Evolutionary conservation across 2,113 vertebrate species (phyloP).

Genomic region (Strix uralensis): DNA sequence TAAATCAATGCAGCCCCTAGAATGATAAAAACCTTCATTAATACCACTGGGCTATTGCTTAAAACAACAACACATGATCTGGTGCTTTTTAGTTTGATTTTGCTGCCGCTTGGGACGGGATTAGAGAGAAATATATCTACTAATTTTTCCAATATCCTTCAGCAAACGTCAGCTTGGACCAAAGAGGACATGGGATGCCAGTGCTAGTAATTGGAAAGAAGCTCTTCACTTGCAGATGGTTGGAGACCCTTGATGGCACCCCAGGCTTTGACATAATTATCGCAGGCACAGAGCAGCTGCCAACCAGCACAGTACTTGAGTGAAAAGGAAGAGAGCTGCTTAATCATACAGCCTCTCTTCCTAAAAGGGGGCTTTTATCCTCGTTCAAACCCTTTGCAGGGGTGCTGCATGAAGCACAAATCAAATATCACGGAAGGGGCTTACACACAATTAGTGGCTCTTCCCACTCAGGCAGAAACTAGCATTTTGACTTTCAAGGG

Average conservation of each 20-base stretch:
- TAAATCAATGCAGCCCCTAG: not conserved
- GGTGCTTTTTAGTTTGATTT: conserved; percentile 6
- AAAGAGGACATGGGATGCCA: conserved; percentile 10
- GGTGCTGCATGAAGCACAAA: not conserved
- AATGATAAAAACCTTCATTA: not conserved
- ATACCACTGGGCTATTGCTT: conserved; percentile 44
- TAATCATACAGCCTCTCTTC: not conserved
- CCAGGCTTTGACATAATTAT: conserved; percentile 5
- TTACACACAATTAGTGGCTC: not conserved
- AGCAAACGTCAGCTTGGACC: conserved; percentile 26
- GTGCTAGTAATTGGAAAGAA: not conserved
- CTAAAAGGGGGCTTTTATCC: not conserved
- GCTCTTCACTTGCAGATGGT: conserved; percentile 32
- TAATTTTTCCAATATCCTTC: conserved; percentile 59
- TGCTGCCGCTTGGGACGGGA: conserved; percentile 24
- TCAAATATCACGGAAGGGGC: not conserved
- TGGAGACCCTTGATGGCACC: conserved; percentile 27
- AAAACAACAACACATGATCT: conserved; percentile 23
- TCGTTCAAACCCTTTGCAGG: not conserved
- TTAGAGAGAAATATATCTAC: conserved; percentile 31
- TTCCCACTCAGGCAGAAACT: not conserved
- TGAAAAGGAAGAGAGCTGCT: not conserved
- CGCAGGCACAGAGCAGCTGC: not conserved
- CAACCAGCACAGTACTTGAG: not conserved
- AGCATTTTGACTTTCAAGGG: not conserved